Evolutionary conservation across 2,797 vertebrate species (phyloP).

Genomic region (Nannoperca australis): DNA sequence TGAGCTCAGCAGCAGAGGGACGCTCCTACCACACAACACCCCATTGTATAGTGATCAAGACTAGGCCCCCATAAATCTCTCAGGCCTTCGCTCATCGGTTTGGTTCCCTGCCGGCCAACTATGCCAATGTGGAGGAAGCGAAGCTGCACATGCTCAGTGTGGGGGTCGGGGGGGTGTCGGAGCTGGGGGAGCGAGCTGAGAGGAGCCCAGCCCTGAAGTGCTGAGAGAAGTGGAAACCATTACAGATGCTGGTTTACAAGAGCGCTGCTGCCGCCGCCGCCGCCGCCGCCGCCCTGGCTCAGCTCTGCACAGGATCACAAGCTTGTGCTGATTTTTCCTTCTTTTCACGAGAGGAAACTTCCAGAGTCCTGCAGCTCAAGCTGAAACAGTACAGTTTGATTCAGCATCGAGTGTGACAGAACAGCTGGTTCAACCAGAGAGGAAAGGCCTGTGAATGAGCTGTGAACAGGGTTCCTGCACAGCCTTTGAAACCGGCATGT

Average conservation of each 20-base stretch:
- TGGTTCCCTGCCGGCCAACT: constrained; percentile 52
- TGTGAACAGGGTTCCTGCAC: neutral
- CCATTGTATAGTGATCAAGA: constrained; percentile 62
- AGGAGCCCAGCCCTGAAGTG: constrained; percentile 55
- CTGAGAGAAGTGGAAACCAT: constrained; percentile 82
- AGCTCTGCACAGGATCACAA: constrained; percentile 34
- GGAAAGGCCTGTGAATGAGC: neutral
- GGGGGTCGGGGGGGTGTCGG: constrained; percentile 33
- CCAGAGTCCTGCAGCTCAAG: constrained; percentile 4
- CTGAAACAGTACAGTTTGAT: neutral
- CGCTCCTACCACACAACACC: constrained; percentile 52
- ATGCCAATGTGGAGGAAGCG: constrained; percentile 58
- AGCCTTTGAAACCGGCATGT: too few relatives aligned
- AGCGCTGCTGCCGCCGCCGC: constrained; percentile 50
- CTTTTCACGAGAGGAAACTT: constrained; percentile 51
- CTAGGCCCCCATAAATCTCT: constrained; percentile 58
- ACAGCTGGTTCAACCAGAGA: neutral
- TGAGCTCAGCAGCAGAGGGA: constrained; percentile 46
- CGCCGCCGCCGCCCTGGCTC: constrained; percentile 44
- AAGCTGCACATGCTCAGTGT: constrained; percentile 60
- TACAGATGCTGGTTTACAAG: constrained; percentile 80
- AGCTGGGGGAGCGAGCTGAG: constrained; percentile 39
- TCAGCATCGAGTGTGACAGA: neutral
- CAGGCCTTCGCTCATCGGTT: constrained; percentile 62
- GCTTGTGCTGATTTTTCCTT: constrained; percentile 45